These are phyloP conservation scores for Peromyscus polionotus DNA, from an alignment of 2,113 vertebrate genomes.

Conservation along the genomic window DNA sequence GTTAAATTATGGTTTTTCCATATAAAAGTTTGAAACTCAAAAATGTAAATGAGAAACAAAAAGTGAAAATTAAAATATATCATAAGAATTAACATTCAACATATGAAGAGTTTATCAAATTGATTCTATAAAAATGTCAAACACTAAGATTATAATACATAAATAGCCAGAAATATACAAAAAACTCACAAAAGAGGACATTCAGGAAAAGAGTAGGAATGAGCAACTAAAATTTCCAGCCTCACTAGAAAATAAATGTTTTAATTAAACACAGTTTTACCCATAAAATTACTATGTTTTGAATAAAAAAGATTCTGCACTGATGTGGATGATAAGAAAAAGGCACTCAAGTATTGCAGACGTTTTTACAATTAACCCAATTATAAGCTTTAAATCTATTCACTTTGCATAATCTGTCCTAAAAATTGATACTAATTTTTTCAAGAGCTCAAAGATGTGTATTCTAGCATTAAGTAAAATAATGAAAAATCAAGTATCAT, in stretches of 20 bases:
- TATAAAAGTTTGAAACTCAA: conserved; percentile 29
- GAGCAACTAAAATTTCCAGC: conserved; percentile 21
- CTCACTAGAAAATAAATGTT: conserved; percentile 11
- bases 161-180: background rate
- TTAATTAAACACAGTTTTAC: conserved; percentile 48
- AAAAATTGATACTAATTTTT: conserved; percentile 70
- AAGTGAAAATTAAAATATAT: conserved; percentile 14
- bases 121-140: conserved; percentile 25
- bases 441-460: conserved; percentile 57
- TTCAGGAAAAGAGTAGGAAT: conserved; percentile 14
- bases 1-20: background rate
- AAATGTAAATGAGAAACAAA: conserved; percentile 13
- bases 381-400: conserved; percentile 58
- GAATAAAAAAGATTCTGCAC: conserved; percentile 23
- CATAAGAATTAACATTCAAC: conserved; percentile 34
- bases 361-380: conserved; percentile 55
- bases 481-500: conserved; percentile 41
- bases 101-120: background rate
- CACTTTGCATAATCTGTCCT: conserved; percentile 52
- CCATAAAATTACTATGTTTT: conserved; percentile 39
- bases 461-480: conserved; percentile 57
- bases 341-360: background rate
- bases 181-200: conserved; percentile 38
- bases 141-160: background rate
- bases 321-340: conserved; percentile 35